Evolutionary conservation across 2,888 invertebrate species (phyloP).

Genomic region (Holacanthella duospinosa): DNA sequence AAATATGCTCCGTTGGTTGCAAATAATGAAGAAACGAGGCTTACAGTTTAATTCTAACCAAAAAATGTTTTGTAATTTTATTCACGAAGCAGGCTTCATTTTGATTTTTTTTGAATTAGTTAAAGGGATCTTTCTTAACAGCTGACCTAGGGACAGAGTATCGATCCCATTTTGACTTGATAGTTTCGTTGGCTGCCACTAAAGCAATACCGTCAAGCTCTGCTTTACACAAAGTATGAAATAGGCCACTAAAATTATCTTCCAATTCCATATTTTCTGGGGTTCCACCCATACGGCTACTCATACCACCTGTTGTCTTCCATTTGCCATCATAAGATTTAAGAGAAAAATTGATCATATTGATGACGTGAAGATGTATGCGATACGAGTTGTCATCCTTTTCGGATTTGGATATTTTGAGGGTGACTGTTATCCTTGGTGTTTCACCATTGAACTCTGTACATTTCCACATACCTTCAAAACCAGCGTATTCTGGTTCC

Average conservation of each 20-base stretch:
- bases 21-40: too few species aligned
- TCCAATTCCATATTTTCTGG: constrained; percentile 11
- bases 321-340: neutral
- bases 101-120: neutral
- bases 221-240: neutral
- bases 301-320: neutral
- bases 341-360: neutral
- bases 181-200: neutral
- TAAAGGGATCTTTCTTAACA: neutral
- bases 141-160: neutral
- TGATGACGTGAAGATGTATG: constrained; percentile 6
- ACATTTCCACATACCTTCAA: constrained; percentile 11
- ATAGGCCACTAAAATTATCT: neutral
- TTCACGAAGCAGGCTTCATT: too few species aligned
- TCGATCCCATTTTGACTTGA: neutral
- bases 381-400: neutral
- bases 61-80: too few species aligned
- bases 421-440: neutral
- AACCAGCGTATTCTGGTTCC: neutral
- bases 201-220: neutral
- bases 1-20: too few species aligned
- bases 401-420: neutral
- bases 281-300: constrained; percentile 13
- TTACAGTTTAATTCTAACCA: too few species aligned
- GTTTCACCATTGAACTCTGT: neutral